A percentile compares a stretch with the other conserved stretches of the same genome.
Evolutionary conservation across 2,888 invertebrate genomes (phyloP).

Genomic region (Sinotaia quadrata): DNA sequence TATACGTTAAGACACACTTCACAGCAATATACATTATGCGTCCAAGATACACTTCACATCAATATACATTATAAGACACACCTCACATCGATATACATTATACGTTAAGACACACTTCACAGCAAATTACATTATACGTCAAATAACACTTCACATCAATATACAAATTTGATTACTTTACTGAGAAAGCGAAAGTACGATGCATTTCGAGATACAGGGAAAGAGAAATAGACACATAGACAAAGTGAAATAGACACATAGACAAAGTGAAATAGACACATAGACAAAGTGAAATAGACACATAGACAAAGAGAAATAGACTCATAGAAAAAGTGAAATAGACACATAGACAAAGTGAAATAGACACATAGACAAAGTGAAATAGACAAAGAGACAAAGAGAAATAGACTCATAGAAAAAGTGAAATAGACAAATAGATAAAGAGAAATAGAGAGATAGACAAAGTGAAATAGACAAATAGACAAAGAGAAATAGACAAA

Average conservation of each 20-base stretch:
- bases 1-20: too few relatives aligned
- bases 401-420: not conserved
- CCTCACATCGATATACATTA: too few relatives aligned
- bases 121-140: too few relatives aligned
- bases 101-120: too few relatives aligned
- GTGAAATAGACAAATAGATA: not conserved
- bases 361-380: not conserved
- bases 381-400: not conserved
- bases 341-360: not conserved
- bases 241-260: not conserved
- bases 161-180: too few relatives aligned
- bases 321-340: not conserved
- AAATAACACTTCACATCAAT: too few relatives aligned
- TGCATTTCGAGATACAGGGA: not conserved
- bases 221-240: not conserved
- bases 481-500: not conserved
- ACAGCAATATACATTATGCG: too few relatives aligned
- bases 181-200: not conserved
- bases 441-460: not conserved
- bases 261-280: conserved; percentile 1
- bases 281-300: not conserved
- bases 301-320: not conserved
- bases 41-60: too few relatives aligned
- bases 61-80: too few relatives aligned
- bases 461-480: not conserved